A percentile compares a stretch with the other conserved stretches of the same genome.
These are phyloP conservation scores for Stenurella melanura DNA, from an alignment of 2,888 invertebrate genomes.

Conservation along the genomic window DNA sequence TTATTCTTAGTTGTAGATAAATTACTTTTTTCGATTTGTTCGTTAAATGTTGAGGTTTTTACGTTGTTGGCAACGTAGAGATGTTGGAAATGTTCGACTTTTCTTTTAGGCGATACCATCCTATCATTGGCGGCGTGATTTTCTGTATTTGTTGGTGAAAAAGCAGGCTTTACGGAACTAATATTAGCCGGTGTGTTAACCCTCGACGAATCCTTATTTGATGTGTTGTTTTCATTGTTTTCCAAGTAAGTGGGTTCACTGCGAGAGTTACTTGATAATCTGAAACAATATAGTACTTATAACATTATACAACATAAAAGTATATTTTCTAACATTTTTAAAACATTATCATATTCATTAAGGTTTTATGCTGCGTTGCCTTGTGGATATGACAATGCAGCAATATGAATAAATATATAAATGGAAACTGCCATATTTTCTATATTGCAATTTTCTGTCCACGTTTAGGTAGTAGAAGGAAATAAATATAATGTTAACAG, in stretches of 20 bases:
- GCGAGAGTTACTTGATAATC: constrained; percentile 75
- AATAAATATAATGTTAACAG: no score
- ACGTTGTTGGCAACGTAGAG: constrained; percentile 71
- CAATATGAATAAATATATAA: no score
- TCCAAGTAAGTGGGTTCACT: constrained; percentile 67
- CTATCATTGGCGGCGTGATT: constrained; percentile 62
- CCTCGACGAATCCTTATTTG: constrained; percentile 63
- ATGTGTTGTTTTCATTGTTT: constrained; percentile 59
- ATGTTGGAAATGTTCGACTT: constrained; percentile 70
- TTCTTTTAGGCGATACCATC: constrained; percentile 71
- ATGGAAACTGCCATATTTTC: no score
- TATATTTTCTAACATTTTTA: no score
- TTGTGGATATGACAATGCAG: no score
- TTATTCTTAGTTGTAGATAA: constrained; percentile 63
- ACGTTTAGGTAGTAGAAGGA: no score
- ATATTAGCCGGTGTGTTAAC: constrained; percentile 69
- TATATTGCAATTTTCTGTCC: no score
- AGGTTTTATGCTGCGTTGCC: no score
- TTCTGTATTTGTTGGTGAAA: constrained; percentile 57
- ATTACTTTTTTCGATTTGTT: constrained; percentile 67
- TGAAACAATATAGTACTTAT: constrained; percentile 60
- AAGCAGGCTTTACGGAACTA: constrained; percentile 57
- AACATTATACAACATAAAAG: neutral
- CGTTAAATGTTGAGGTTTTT: constrained; percentile 70
- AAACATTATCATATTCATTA: no score